Base-by-base conservation (phyloP, 2,888 invertebrate species). In the Diloba caeruleocephala region DNA sequence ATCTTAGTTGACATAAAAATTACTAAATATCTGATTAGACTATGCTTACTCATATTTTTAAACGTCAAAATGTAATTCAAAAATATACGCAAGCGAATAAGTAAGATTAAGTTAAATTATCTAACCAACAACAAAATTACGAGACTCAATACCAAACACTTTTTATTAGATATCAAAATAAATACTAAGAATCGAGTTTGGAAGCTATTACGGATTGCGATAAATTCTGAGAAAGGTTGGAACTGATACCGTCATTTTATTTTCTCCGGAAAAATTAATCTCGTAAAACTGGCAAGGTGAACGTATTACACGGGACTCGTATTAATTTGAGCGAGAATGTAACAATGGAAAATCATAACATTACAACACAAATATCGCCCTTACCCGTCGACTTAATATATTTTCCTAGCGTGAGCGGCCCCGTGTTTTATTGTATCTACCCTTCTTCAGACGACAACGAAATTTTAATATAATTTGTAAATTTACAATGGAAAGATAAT, bases 261-360 rank as follows among this genome's bases (percentile, higher is more conserved):
- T n/a, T 44, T 41, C 7, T 45, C 50, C 26, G 37, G 50, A 56
- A 42, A 50, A 50, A 51, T 43, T 31, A 36, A 46, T 44, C 6
- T 65, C 44, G 31, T 41, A 38, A 33, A 34, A 43, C 60, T 59
- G 44, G 42, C 45, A 59, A 65, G 45, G 42, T 32, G 8, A 33
- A 33, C 10, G 43, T 57, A 48, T 42, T 56, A 39, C 38, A 19
- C 32, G 15, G 8, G 41, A 23, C 25, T 52, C 39, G 26, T 43
- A 57, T 58, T 64, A 44, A 64, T 64, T 44, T 53, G 54, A 54
- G 54, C 33, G 44, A 21, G 23, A 26, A 46, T 43, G 38, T 63
- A 43, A 59, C 38, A 39, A 44, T 28, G 25, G 42, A 19, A 29
- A 12, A 7, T 23, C 42, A 45, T 63, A 50, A 43, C 34, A 23